Evolutionary conservation across 2,797 vertebrate species (phyloP), one percentile per base, ranked within the genome.

Genomic region (Glossophaga mutica): DNA sequence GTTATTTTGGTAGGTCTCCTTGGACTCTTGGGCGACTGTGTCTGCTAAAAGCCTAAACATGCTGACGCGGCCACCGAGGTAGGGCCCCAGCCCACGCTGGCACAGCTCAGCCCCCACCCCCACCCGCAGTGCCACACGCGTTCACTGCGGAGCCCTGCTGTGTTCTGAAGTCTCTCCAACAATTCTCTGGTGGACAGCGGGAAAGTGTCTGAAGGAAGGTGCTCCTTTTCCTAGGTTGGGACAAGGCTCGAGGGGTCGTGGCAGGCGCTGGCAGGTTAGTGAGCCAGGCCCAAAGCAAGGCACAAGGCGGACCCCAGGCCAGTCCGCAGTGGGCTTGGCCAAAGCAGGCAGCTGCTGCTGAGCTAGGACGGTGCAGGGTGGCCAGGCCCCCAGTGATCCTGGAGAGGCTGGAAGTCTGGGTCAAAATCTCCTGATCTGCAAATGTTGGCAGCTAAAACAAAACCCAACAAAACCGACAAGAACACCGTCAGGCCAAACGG

Each of bases 81-180:
- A 18, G 19, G 57, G 68, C n/a, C 57, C 29, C 2, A 9, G 26
- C 39, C 18, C 5, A 46, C 0, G 5, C 21, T 24, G 6, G 6
- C 15, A 48, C 9, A 29, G 48, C 11, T 14, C 5, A 3, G 52
- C 24, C 21, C 52, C 52, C 52, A 10, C 21, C 21, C 52, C 52
- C 21, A 5, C n/a, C 6, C 15, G 4, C 2, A 0, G 1, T 4
- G 18, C 34, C 32, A 5, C 26, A 50, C 1, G 6, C 37, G 4
- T 3, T 39, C 57, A 12, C 19, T 34, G 29, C 15, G 44, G 10
- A 76, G 22, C 32, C 29, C 14, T 0, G 18, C 79, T 37, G 9
- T 15, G 26, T 39, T 2, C 29, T 19, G 6, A 39, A 10, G 84
- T n/a, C 22, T 46, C 50, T 22, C 9, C 3, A 3, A 32, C 65